Evolutionary conservation across 2,888 invertebrate genomes (phyloP).

Genomic region (Yponomeuta plumbellus): DNA sequence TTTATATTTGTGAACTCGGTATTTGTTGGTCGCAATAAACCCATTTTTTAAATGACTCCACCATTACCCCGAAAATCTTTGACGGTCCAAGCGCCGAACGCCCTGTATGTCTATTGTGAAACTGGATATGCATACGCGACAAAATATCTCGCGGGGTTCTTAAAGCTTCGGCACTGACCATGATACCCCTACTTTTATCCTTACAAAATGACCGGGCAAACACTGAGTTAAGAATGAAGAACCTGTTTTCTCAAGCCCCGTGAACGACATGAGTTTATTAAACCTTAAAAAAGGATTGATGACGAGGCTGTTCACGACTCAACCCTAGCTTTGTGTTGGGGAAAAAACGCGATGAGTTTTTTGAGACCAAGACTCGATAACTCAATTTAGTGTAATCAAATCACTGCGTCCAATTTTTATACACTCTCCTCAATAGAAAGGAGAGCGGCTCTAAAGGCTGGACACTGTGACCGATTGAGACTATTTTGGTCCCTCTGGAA

Average conservation of each 20-base stretch:
- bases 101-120: too few relatives aligned
- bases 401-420: constrained; percentile 13
- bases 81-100: too few relatives aligned
- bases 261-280: constrained; percentile 10
- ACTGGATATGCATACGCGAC: too few relatives aligned
- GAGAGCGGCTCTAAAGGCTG: background rate
- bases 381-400: constrained; percentile 35
- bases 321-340: constrained; percentile 26
- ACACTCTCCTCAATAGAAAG: background rate
- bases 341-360: constrained; percentile 32
- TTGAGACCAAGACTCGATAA: constrained; percentile 34
- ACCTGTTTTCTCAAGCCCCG: background rate
- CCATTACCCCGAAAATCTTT: too few relatives aligned
- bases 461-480: background rate
- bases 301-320: constrained; percentile 15
- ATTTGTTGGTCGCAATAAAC: too few relatives aligned
- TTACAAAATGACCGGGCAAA: too few relatives aligned
- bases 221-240: too few relatives aligned
- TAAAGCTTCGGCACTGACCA: too few relatives aligned
- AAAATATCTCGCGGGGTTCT: too few relatives aligned
- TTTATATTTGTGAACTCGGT: too few relatives aligned
- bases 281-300: constrained; percentile 10
- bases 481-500: background rate
- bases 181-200: too few relatives aligned
- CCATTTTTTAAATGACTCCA: too few relatives aligned